Evolutionary conservation across 1,140 invertebrate genomes (phyloP).

Genomic region (Babylonia areolata): DNA sequence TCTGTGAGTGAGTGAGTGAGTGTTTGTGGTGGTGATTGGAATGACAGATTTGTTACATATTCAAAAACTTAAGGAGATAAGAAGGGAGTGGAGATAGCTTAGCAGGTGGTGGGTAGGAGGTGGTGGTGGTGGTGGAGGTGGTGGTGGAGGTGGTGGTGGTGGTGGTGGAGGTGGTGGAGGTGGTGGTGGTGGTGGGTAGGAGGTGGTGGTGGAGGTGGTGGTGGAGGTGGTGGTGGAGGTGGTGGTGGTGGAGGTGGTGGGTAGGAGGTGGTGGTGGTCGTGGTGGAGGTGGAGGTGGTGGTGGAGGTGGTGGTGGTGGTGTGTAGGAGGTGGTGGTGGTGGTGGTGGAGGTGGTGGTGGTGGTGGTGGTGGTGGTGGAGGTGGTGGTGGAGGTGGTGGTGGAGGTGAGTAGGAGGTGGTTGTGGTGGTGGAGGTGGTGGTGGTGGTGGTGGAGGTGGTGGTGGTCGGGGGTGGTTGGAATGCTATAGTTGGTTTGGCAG

Average conservation of each 20-base stretch:
- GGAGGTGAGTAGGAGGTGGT: neutral
- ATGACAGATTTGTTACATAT: too few relatives aligned
- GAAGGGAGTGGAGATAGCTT: too few relatives aligned
- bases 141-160: neutral
- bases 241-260: constrained; percentile 18
- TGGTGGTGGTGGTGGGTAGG: too few relatives aligned
- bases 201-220: too few relatives aligned
- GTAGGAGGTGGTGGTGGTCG: constrained; percentile 26
- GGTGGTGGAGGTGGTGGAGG: too few relatives aligned
- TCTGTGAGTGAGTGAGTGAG: too few relatives aligned
- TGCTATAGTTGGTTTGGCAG: too few relatives aligned
- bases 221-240: constrained; percentile 4
- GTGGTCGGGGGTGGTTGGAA: constrained; percentile 8
- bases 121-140: constrained; percentile 9
- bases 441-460: constrained; percentile 23
- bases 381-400: constrained; percentile 20
- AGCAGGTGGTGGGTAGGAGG: too few relatives aligned
- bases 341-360: constrained; percentile 13
- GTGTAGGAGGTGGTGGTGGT: too few relatives aligned
- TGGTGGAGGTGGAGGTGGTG: constrained; percentile 30
- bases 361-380: constrained; percentile 8
- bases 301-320: neutral
- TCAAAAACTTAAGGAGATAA: too few relatives aligned
- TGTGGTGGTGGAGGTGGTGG: constrained; percentile 25
- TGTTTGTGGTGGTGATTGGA: too few relatives aligned